Evolutionary conservation across 2,888 invertebrate genomes (phyloP).

Genomic region (Orthosia cruda): DNA sequence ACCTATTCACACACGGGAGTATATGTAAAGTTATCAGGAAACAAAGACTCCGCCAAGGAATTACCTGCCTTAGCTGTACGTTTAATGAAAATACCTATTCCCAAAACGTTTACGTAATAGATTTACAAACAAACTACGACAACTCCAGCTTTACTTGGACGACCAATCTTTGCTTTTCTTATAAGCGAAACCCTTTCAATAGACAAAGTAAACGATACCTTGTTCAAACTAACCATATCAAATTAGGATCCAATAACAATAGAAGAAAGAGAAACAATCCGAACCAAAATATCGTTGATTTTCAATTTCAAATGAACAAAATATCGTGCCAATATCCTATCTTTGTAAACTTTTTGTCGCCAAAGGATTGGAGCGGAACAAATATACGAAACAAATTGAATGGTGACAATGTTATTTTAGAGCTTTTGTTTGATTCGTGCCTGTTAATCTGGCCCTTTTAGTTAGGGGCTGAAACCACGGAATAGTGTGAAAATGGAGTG

Average conservation of each 20-base stretch:
- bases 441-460: constrained; percentile 30
- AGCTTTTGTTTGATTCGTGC: constrained; percentile 34
- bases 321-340: constrained; percentile 46
- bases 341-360: constrained; percentile 41
- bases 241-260: constrained; percentile 19
- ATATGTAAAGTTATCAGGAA: too few species aligned
- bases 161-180: not conserved
- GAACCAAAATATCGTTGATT: constrained; percentile 6
- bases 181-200: not conserved
- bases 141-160: not conserved
- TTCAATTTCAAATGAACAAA: constrained; percentile 36
- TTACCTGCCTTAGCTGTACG: too few species aligned
- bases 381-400: constrained; percentile 47
- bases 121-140: not conserved
- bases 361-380: constrained; percentile 21
- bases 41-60: too few species aligned
- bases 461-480: constrained; percentile 23
- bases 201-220: not conserved
- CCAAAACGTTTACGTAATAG: not conserved
- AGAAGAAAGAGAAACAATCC: constrained; percentile 33
- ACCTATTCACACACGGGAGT: too few species aligned
- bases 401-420: constrained; percentile 45
- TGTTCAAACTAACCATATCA: not conserved
- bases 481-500: constrained; percentile 8
- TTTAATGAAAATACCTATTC: too few species aligned